Evolutionary conservation across 2,888 invertebrate genomes (phyloP).

Genomic region (Lysandra bellargus): DNA sequence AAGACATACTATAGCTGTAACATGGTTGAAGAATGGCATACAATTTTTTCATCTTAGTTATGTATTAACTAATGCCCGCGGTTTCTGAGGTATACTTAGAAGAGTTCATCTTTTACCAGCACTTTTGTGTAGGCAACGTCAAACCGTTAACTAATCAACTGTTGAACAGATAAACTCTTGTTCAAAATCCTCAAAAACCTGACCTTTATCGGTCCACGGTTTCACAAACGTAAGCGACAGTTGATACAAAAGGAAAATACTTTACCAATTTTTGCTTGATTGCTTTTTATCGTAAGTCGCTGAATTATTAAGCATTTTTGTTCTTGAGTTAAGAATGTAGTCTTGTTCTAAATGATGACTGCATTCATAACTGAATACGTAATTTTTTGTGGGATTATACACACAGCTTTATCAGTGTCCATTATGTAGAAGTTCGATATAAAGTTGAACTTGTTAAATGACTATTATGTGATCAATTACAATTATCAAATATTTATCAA

Average conservation of each 20-base stretch:
- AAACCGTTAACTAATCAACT: too few species aligned
- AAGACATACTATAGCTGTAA: background rate
- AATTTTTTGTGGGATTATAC: too few species aligned
- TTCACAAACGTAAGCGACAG: background rate
- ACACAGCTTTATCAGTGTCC: too few species aligned
- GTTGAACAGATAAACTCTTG: too few species aligned
- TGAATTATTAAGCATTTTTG: too few species aligned
- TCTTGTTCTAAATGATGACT: too few species aligned
- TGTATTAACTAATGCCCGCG: background rate
- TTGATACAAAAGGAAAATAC: background rate
- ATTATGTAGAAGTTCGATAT: background rate
- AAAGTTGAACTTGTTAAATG: background rate
- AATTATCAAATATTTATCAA: background rate
- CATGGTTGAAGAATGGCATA: background rate
- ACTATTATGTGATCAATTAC: background rate
- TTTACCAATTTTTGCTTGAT: background rate
- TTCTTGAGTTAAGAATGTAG: too few species aligned
- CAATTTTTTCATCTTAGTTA: background rate
- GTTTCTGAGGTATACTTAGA: too few species aligned
- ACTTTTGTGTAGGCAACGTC: too few species aligned
- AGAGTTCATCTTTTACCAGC: too few species aligned
- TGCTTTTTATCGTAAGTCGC: background rate
- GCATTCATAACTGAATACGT: too few species aligned
- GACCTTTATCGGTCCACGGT: background rate
- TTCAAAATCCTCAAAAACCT: too few species aligned